Evolutionary conservation across 2,888 invertebrate species (phyloP).

Genomic region (Loripinus fragilis): DNA sequence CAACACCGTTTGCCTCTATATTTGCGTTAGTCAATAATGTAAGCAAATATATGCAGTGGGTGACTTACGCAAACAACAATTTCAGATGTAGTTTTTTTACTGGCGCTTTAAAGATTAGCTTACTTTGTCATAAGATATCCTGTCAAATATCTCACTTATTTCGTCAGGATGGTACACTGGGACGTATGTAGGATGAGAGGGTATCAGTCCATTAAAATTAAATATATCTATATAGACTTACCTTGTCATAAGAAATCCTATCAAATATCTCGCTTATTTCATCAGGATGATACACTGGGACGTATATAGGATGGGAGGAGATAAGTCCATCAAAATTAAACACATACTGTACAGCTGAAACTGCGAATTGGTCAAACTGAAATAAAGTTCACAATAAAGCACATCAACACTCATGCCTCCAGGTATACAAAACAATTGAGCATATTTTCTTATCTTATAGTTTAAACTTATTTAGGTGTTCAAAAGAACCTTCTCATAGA

Average conservation of each 20-base stretch:
- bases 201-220: constrained; percentile 88
- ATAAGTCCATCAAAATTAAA: constrained; percentile 88
- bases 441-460: too few species aligned
- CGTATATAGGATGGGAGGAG: constrained; percentile 95
- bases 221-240: constrained; percentile 83
- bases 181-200: constrained; percentile 95
- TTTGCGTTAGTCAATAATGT: too few species aligned
- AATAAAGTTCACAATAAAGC: constrained; percentile 23
- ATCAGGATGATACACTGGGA: constrained; percentile 92
- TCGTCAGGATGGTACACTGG: constrained; percentile 93
- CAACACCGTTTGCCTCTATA: too few species aligned
- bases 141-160: constrained; percentile 95
- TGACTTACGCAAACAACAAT: too few species aligned
- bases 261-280: constrained; percentile 97
- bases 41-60: too few species aligned
- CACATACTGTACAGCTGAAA: constrained; percentile 58
- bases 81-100: too few species aligned
- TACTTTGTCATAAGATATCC: constrained; percentile 95
- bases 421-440: too few species aligned
- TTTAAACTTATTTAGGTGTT: too few species aligned
- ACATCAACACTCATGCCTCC: too few species aligned
- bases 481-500: too few species aligned
- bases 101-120: too few species aligned
- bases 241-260: constrained; percentile 94
- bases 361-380: constrained; percentile 68